Evolutionary conservation across 2,797 vertebrate genomes (phyloP).

Genomic region (Semotilus atromaculatus): DNA sequence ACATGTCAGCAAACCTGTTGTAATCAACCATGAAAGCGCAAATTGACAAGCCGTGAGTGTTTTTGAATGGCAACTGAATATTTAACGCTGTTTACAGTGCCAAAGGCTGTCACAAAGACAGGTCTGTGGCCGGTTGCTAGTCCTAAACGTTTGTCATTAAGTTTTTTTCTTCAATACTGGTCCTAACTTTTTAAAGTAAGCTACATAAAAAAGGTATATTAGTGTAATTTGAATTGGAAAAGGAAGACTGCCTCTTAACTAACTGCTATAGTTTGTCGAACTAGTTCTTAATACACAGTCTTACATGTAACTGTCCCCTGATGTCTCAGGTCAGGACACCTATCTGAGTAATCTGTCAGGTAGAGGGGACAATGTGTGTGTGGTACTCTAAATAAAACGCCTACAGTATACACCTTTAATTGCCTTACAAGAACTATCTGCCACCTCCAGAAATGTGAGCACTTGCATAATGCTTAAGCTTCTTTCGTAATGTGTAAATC

Average conservation of each 20-base stretch:
- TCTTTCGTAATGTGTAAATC: constrained; percentile 31
- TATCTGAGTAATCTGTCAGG: constrained; percentile 11
- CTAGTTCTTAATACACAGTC: too few species aligned
- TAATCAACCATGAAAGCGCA: neutral
- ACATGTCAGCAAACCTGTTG: neutral
- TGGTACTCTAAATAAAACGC: constrained; percentile 18
- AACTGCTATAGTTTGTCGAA: too few species aligned
- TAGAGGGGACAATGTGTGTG: constrained; percentile 1
- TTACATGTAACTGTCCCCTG: neutral
- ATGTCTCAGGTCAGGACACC: constrained; percentile 10
- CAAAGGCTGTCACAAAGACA: neutral
- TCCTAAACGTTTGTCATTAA: neutral
- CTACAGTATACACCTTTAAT: constrained; percentile 26
- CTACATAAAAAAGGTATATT: neutral
- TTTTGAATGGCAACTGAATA: neutral
- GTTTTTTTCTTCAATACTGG: neutral
- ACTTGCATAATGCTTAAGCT: constrained; percentile 30
- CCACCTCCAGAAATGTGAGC: constrained; percentile 37
- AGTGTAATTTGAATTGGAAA: neutral
- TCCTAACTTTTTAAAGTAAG: neutral
- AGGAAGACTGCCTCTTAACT: neutral
- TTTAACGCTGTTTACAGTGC: neutral
- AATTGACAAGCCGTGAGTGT: neutral
- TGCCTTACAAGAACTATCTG: constrained; percentile 38
- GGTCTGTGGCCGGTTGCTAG: neutral